These are phyloP conservation scores for Cosmia trapezina DNA, from an alignment of 2,888 invertebrate genomes.

Conservation along the genomic window DNA sequence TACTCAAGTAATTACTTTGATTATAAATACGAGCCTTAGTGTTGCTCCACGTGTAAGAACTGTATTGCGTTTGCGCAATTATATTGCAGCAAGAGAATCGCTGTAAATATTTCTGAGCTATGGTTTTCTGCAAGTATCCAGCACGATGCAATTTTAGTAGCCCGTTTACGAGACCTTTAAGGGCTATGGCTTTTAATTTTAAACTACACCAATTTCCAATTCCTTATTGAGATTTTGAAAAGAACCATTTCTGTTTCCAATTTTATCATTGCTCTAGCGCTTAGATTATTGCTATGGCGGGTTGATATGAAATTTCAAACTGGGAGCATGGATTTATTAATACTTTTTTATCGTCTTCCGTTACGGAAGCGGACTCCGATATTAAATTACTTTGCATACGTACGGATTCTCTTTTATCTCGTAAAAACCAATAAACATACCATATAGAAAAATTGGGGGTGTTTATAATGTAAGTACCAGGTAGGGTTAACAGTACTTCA, in stretches of 20 bases:
- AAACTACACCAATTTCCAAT: neutral
- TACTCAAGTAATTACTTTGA: too few relatives aligned
- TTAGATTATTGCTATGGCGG: neutral
- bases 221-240: neutral
- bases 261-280: neutral
- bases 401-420: slow-evolving; percentile 16
- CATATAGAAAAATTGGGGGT: neutral
- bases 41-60: too few relatives aligned
- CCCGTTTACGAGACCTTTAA: too few relatives aligned
- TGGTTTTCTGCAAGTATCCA: too few relatives aligned
- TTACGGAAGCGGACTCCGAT: slow-evolving; percentile 27
- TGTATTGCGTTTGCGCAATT: too few relatives aligned
- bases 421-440: slow-evolving; percentile 1
- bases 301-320: slow-evolving; percentile 32
- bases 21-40: too few relatives aligned
- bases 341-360: slow-evolving; percentile 35
- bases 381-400: slow-evolving; percentile 17
- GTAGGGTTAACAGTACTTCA: neutral
- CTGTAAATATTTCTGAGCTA: too few relatives aligned
- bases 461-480: slow-evolving; percentile 1
- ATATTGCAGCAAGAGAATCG: too few relatives aligned
- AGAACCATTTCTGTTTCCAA: neutral
- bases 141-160: too few relatives aligned
- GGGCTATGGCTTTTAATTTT: too few relatives aligned
- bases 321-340: slow-evolving; percentile 12